Evolutionary conservation across 1,140 invertebrate genomes (phyloP), one percentile per base, ranked within the genome.

Genomic region (Habropoda laboriosa): DNA sequence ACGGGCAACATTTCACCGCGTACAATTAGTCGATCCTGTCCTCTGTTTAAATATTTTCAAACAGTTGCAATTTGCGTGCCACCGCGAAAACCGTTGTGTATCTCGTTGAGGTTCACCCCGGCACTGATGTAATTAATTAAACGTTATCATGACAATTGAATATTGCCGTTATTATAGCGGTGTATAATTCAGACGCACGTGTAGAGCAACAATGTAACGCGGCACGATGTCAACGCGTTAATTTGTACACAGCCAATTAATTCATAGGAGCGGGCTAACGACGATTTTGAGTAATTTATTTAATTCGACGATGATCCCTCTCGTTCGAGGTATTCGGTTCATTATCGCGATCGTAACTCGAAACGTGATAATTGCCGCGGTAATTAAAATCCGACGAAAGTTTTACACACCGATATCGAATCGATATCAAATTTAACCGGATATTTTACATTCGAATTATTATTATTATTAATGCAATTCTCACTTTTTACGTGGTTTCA

Each of bases 111-210:
- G 61, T n/a, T 27, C 21, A 18, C 18, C 51, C 35, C 10, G 5
- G 30, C n/a, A 35, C 53, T 8, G 53, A 47, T 49, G 35, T 60
- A 70, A 70, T 78, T 70, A 78, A 78, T 78, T 78, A 42, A 78
- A 78, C 75, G 45, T 47, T 71, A 70, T 40, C 42, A 12, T 21
- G 64, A 58, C 64, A 60, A 78, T 78, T 32, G 53, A 38, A 70
- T 70, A 78, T 60, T 40, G 66, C 55, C 12, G 27, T 71, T 71
- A 78, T 60, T 49, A 35, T 38, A 27, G 42, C n/a, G 42, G 4
- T 60, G 16, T 51, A 71, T 71, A 30, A 47, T 30, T 32, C 49
- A 18, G n/a, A 24, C 35, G 21, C 32, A 47, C 7, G 12, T 18
- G 32, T 7, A 4, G 24, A 18, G 16, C 1, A 58, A 60, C 51